These are phyloP conservation scores for Ameiurus melas DNA, from an alignment of 2,113 vertebrate species.

Conservation along the genomic window DNA sequence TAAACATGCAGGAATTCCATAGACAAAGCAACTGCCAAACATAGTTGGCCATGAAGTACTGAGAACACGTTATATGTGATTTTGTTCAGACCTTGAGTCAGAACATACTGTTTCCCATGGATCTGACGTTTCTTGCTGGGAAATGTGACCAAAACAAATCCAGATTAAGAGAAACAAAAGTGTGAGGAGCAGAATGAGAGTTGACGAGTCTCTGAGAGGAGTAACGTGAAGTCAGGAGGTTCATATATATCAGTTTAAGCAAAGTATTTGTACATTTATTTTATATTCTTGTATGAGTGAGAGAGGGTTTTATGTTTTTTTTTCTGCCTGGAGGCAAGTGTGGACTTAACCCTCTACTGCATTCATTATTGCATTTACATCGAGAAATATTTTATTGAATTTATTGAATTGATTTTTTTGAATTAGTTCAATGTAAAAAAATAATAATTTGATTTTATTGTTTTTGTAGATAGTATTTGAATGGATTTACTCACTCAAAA, in stretches of 20 bases:
- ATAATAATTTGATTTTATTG: no score
- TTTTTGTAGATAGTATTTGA: no score
- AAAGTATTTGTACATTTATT: no score
- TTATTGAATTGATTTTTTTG: no score
- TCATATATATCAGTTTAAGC: no score
- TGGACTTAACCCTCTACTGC: no score
- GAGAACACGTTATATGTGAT: not conserved
- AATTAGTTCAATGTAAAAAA: no score
- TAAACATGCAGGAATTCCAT: not conserved
- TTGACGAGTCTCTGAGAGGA: not conserved
- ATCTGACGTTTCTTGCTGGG: not conserved
- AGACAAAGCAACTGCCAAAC: slow-evolving; percentile 6
- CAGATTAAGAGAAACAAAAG: not conserved
- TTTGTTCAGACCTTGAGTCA: slow-evolving; percentile 6
- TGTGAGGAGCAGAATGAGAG: not conserved
- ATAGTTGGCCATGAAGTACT: not conserved
- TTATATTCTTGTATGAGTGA: not conserved
- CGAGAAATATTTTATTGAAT: no score
- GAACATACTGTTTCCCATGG: not conserved
- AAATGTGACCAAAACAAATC: not conserved
- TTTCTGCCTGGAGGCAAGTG: not conserved
- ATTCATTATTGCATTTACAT: no score
- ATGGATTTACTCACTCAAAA: no score
- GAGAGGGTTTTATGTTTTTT: not conserved
- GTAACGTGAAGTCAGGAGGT: not conserved